A percentile compares a stretch with the other conserved stretches of the same genome.
phyloP scores from a whole-genome alignment of 2,113 vertebrate species.

The Grallaria varia region DNA sequence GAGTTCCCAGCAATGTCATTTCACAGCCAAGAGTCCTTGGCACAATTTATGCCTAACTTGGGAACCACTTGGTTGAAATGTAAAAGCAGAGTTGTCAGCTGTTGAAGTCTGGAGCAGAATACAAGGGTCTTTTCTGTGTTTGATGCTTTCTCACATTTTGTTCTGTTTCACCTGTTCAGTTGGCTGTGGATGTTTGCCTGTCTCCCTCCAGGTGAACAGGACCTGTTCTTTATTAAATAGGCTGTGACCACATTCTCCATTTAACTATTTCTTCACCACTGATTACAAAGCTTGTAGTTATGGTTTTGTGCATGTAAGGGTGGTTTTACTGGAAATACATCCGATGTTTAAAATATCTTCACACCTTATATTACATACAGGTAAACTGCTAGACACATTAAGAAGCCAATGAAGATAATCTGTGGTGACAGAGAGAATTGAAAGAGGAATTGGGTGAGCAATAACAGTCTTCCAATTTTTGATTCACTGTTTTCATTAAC shows the following conservation, averaged over 20 bases:
- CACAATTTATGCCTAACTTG: neutral
- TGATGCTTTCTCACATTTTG: neutral
- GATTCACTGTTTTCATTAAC: neutral
- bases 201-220: neutral
- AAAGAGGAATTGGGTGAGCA: neutral
- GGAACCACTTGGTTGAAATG: neutral
- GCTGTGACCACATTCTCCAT: neutral
- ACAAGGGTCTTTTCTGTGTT: neutral
- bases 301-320: neutral
- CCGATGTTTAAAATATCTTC: neutral
- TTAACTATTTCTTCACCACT: neutral
- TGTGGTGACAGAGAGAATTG: neutral
- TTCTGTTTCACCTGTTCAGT: neutral
- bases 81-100: neutral
- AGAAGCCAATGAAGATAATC: neutral
- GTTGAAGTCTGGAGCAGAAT: neutral
- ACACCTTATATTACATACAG: neutral
- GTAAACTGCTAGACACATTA: neutral
- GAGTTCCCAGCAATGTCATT: neutral
- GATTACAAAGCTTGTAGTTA: neutral
- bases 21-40: neutral
- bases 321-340: neutral
- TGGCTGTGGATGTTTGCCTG: neutral
- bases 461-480: neutral
- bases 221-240: neutral